phyloP scores from a whole-genome alignment of 2,113 vertebrate genomes.

The Nerophis lumbriciformis region DNA sequence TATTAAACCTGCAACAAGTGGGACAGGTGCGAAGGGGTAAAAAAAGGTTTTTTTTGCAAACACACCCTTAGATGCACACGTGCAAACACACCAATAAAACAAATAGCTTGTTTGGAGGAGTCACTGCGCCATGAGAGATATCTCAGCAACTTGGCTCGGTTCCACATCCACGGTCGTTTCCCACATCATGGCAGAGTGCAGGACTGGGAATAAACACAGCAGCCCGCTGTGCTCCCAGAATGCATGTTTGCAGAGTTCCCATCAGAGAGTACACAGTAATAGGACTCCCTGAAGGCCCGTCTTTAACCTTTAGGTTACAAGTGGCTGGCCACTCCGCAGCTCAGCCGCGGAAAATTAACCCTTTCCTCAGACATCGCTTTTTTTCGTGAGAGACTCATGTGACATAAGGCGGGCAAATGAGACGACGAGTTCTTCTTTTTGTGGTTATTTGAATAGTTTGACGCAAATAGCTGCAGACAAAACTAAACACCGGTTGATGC shows the following conservation, averaged over 20 bases:
- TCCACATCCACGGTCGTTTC: conserved; percentile 64
- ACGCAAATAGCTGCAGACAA: no score
- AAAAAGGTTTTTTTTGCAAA: conserved; percentile 16
- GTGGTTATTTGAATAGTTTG: no score
- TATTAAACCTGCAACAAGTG: conserved; percentile 30
- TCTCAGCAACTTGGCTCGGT: conserved; percentile 45
- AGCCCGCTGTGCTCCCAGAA: conserved; percentile 64
- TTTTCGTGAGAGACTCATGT: neutral
- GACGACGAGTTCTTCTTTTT: no score
- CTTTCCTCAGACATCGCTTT: conserved; percentile 24
- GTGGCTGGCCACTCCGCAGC: conserved; percentile 42
- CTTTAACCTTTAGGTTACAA: conserved; percentile 68
- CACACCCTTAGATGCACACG: conserved; percentile 10
- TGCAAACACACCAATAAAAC: conserved; percentile 26
- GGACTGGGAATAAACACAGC: conserved; percentile 64
- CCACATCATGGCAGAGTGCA: conserved; percentile 58
- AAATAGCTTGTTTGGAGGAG: neutral
- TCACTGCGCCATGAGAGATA: conserved; percentile 26
- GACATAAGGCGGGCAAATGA: no score
- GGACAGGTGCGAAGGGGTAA: conserved; percentile 34
- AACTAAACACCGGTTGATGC: no score
- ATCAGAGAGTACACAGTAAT: conserved; percentile 67
- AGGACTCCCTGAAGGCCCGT: conserved; percentile 57
- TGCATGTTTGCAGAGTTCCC: conserved; percentile 69
- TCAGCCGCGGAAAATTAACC: conserved; percentile 29